These are phyloP conservation scores for human DNA, from an alignment of 2,113 vertebrate species.

Conservation along the genomic window GRCh38 chr9:87571501-87572000, in stretches of 20 bases:
- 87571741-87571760: neutral
- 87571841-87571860: neutral
- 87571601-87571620: conserved; percentile 31
- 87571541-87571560: neutral
- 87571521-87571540: neutral
- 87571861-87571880: neutral
- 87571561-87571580: neutral
- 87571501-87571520: no score
- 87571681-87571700: neutral
- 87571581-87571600: neutral
- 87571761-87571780: neutral
- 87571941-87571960: neutral
- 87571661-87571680: conserved; percentile 46
- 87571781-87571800: neutral
- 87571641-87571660: conserved; percentile 66
- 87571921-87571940: neutral
- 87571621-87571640: conserved; percentile 32
- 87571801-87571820: neutral
- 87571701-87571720: neutral
- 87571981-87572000: neutral
- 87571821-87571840: neutral
- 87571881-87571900: neutral
- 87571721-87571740: neutral
- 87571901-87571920: neutral
- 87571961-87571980: neutral